A percentile compares a stretch with the other conserved stretches of the same genome.
Evolutionary conservation across 2,797 vertebrate species (phyloP).

Genomic region (Alosa sapidissima): DNA sequence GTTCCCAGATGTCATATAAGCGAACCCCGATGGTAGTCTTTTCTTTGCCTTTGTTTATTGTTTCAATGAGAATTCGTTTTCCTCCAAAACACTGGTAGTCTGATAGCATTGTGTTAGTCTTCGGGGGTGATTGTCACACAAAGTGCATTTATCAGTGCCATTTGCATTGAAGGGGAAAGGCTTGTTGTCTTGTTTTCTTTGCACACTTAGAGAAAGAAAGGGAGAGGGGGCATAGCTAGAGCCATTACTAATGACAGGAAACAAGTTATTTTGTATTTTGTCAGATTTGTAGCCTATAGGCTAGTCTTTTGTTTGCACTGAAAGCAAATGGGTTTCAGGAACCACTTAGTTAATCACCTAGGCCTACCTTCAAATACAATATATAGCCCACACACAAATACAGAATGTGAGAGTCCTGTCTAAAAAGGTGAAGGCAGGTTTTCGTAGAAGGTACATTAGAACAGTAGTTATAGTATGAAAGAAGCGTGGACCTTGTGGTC

Average conservation of each 20-base stretch:
- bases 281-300: too few species aligned
- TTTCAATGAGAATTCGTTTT: not conserved
- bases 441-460: not conserved
- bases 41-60: not conserved
- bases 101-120: not conserved
- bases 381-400: not conserved
- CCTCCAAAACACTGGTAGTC: not conserved
- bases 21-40: not conserved
- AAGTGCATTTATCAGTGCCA: not conserved
- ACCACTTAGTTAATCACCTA: not conserved
- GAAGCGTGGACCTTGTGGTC: not conserved
- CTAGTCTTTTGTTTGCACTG: not conserved
- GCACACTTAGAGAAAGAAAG: not conserved
- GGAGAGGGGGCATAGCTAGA: not conserved
- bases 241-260: not conserved
- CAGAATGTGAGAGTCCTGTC: not conserved
- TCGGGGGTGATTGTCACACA: not conserved
- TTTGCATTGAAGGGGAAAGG: constrained; percentile 8
- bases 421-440: not conserved
- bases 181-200: not conserved
- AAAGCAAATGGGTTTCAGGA: too few species aligned
- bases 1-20: too few species aligned
- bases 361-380: not conserved
- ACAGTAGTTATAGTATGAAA: not conserved
- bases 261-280: not conserved